Base-by-base conservation (phyloP, 2,797 vertebrate genomes). In the Enteromius trimaculatus region DNA sequence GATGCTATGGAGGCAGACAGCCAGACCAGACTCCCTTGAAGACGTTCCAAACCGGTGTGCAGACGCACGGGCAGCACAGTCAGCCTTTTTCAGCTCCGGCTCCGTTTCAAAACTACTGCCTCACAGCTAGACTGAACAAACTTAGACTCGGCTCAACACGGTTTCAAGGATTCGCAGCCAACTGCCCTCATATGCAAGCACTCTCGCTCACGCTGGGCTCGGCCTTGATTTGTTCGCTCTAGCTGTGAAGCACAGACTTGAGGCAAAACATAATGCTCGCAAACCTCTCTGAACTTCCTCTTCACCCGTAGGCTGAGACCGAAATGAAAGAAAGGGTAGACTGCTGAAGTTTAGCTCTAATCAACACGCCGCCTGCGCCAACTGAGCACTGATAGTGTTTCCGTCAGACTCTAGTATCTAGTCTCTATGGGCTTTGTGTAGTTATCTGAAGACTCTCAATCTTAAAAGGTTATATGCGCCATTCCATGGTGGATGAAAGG, bases 21-120 rank as follows among this genome's bases (percentile, higher is more conserved):
- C 87, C 89, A 89, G 87, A 81, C 78, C 77, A 55, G 26, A 78
- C 37, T 74, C 51, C 74, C 82, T 89, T 86, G 84, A 85, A 86
- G 85, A 78, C 16, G 51, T 70, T 88, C 86, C 87, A 88, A 69
- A 86, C 80, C 42, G 76, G 83, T 49, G 75, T 84, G 64, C 29
- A 79, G 81, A 88, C 77, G 74, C 77, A 81, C 66, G 69, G 69
- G 70, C 78, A 68, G 47, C 60, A 82, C 51, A 53, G 66, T 79
- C 75, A 66, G 74, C 80, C 51, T 39, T 62, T 80, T 62, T 77
- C 79, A 49, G 84, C 66, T 53, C 21, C 44, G 26, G 42, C 29
- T 79, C 60, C 0, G 37, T 77, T 78, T 83, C 82, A 49, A 21
- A 77, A 71, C 75, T 26, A 71, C 65, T 26, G 75, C 75, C 82